phyloP scores from a whole-genome alignment of 2,113 vertebrate genomes.

The Xenopus borealis region DNA sequence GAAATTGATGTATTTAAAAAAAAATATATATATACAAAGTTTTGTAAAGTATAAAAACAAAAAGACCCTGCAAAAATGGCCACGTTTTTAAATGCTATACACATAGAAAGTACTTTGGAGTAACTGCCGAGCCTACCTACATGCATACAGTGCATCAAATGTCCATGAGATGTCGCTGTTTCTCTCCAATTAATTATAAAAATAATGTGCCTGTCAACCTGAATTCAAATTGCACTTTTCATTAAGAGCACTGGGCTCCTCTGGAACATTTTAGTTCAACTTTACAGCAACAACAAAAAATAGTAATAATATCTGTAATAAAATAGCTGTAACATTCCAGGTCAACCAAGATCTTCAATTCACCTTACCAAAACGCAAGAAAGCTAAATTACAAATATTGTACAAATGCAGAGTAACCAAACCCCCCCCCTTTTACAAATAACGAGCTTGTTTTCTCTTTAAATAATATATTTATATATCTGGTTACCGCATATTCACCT shows the following conservation, averaged over 20 bases:
- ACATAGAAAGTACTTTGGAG: background rate
- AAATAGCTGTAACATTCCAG: slow-evolving; percentile 18
- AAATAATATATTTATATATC: slow-evolving; percentile 10
- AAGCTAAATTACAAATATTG: slow-evolving; percentile 29
- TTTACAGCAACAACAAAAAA: background rate
- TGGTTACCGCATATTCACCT: slow-evolving; percentile 4
- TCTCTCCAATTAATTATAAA: background rate
- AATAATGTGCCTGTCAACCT: background rate
- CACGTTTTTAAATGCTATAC: background rate
- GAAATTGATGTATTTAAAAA: background rate
- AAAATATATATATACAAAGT: slow-evolving; percentile 1
- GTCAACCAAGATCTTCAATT: slow-evolving; percentile 31
- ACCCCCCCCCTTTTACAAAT: background rate
- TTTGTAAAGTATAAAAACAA: background rate
- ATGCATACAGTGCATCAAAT: background rate
- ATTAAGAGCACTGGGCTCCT: slow-evolving; percentile 7
- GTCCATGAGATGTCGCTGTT: slow-evolving; percentile 13
- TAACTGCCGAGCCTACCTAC: too few relatives aligned
- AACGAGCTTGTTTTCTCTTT: background rate
- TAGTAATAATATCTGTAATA: slow-evolving; percentile 10
- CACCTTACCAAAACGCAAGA: slow-evolving; percentile 35
- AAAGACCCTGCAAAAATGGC: slow-evolving; percentile 8
- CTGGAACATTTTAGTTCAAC: background rate
- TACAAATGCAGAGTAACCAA: background rate
- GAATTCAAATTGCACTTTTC: slow-evolving; percentile 11